Base-by-base conservation (phyloP, 2,113 vertebrate species). In the Coracopsis vasa region DNA sequence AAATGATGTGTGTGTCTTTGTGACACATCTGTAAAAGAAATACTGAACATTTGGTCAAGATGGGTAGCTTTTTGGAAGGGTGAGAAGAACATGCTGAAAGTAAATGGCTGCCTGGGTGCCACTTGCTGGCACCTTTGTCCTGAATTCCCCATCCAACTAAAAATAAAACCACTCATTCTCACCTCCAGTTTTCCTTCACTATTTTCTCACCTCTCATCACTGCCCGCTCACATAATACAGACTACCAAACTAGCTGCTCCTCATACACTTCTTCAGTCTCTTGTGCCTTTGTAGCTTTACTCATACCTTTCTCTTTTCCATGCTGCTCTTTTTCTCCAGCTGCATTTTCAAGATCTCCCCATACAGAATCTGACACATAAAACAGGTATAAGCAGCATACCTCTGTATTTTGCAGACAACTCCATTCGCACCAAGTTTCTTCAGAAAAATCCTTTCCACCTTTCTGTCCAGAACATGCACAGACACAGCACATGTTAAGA, bases 141-240 rank as follows among this genome's bases (percentile, higher is more conserved):
- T 82, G 54, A 33, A 87, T 86, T 74, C 31, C 25, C 25, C 56
- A 91, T 69, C 33, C 89, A 81, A 91, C 86, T 96, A 84, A 92
- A 86, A 90, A 72, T 70, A 91, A 95, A 97, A 51, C 33, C 29
- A 41, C 54, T 79, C 62, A 75, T 45, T 61, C 6, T 83, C 29
- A 80, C 29, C 29, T 79, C 54, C 69, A 80, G 20, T 48, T 88
- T 91, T 67, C 51, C 19, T 28, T 75, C 56, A n/a, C 37, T 86
- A 9, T 94, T 90, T 50, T 92, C 54, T 88, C 0, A 0, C 29
- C 48, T 86, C 21, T 74, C 6, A 2, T 86, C 60, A 78, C 60
- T 78, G 61, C 29, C 70, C 25, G 28, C 33, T 90, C 82, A 78
- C 50, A 88, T 56, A 70, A 64, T 42, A 28, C 23, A 86, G 16